Conservation (phyloP, 53 echinoderm and acorn worm genomes). For the Luidia sarsii region DNA sequence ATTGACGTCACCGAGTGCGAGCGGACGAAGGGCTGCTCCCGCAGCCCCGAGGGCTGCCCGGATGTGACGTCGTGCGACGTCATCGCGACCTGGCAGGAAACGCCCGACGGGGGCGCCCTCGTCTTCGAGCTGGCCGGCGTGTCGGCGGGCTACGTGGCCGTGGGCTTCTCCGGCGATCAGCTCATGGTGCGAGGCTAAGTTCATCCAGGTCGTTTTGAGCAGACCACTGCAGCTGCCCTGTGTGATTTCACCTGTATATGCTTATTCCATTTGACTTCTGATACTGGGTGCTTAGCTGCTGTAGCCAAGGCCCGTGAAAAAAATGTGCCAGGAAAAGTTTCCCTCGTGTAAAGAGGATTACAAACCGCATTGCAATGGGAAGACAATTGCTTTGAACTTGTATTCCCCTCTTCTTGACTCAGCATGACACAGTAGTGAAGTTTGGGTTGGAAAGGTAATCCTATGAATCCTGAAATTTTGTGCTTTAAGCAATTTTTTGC, state of each 20-base stretch:
- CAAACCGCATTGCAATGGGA: background rate
- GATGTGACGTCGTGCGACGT: constrained; percentile 21
- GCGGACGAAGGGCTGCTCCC: constrained; percentile 11
- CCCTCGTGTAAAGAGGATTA: too few species aligned
- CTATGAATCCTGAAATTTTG: too few species aligned
- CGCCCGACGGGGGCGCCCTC: background rate
- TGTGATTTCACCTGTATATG: background rate
- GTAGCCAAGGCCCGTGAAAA: background rate
- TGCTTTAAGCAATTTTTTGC: too few species aligned
- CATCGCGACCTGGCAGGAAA: constrained; percentile 39
- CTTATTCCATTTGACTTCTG: background rate
- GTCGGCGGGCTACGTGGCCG: constrained; percentile 19
- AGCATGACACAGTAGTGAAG: too few species aligned
- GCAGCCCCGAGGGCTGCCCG: background rate
- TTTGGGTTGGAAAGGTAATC: too few species aligned
- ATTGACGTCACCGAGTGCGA: background rate
- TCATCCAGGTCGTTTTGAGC: background rate
- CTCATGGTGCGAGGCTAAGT: background rate
- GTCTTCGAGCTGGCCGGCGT: constrained; percentile 10
- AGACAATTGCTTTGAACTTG: background rate
- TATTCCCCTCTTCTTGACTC: background rate
- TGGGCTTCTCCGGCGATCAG: constrained; percentile 12
- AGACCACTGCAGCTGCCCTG: background rate
- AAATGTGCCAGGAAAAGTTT: background rate
- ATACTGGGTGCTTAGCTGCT: background rate